These are phyloP conservation scores for Eulemur coronatus DNA, from an alignment of 2,797 vertebrate species.

Conservation along the genomic window DNA sequence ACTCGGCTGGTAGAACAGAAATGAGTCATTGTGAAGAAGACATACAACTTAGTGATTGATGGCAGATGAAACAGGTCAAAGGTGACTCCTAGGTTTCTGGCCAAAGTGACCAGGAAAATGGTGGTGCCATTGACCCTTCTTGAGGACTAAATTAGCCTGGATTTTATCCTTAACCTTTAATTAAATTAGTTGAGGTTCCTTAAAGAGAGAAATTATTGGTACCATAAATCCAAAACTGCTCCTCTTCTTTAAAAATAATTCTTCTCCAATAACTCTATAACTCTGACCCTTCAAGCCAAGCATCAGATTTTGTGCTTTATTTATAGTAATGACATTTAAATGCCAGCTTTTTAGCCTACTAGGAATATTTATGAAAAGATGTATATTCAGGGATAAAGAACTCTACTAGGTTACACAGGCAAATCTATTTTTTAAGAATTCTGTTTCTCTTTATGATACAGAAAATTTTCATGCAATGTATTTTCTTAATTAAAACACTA, in stretches of 20 bases:
- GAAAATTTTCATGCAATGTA: background rate
- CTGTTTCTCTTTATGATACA: background rate
- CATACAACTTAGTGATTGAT: background rate
- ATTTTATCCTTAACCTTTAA: slow-evolving; percentile 55
- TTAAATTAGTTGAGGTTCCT: slow-evolving; percentile 29
- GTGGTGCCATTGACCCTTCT: background rate
- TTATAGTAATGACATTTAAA: slow-evolving; percentile 74
- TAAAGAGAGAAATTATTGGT: slow-evolving; percentile 8
- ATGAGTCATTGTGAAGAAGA: background rate
- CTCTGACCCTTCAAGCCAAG: slow-evolving; percentile 22
- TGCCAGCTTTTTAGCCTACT: slow-evolving; percentile 42
- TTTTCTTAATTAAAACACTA: background rate
- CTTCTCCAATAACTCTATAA: background rate
- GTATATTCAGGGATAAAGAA: slow-evolving; percentile 21
- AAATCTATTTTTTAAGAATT: background rate
- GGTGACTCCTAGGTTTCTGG: background rate
- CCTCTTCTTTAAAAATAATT: slow-evolving; percentile 37
- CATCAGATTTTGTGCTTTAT: slow-evolving; percentile 59
- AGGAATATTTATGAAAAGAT: slow-evolving; percentile 64
- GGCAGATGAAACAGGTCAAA: background rate
- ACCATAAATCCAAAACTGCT: slow-evolving; percentile 39
- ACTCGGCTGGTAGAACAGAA: background rate
- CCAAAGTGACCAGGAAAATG: slow-evolving; percentile 2
- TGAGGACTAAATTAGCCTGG: background rate
- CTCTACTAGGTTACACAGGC: background rate